These are phyloP conservation scores for Dicaeum eximium DNA, from an alignment of 2,113 vertebrate genomes.

Conservation along the genomic window DNA sequence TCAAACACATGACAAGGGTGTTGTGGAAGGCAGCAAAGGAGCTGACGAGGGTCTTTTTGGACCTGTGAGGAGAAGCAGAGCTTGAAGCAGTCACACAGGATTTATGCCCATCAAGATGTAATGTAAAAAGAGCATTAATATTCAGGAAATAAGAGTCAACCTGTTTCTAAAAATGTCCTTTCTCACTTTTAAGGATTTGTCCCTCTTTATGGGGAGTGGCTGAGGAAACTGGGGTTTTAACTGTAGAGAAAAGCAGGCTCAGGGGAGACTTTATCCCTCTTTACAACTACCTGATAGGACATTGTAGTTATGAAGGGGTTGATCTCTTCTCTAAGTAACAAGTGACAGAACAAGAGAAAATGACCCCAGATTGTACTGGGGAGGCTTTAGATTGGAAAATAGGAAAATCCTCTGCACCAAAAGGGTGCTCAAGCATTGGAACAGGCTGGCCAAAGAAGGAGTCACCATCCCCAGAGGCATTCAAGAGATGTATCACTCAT, in stretches of 20 bases:
- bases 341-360: not conserved
- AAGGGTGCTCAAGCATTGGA: not conserved
- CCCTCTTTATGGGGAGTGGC: not conserved
- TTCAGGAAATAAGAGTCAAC: not conserved
- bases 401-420: not conserved
- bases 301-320: not conserved
- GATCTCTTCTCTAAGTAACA: not conserved
- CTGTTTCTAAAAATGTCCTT: not conserved
- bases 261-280: not conserved
- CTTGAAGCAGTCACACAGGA: not conserved
- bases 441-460: not conserved
- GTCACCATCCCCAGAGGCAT: not conserved
- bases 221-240: not conserved
- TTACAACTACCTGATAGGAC: not conserved
- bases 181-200: not conserved
- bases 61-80: not conserved
- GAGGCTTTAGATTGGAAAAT: not conserved
- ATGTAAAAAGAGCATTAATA: not conserved
- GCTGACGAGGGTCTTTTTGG: not conserved
- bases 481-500: not conserved
- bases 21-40: not conserved
- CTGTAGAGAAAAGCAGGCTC: not conserved
- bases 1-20: not conserved
- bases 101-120: not conserved
- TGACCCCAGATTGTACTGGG: not conserved